Conservation (phyloP, 1,140 invertebrate genomes). For the fruit fly (Drosophila melanogaster) region Release_6_plus_ISO1_MT NC_004354.4:1097001-1097500, state of each 20-base stretch:
- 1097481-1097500: slow-evolving; percentile 79
- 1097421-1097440: slow-evolving; percentile 32
- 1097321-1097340: too few species aligned
- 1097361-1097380: background rate
- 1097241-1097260: too few species aligned
- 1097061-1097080: slow-evolving; percentile 66
- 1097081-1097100: slow-evolving; percentile 60
- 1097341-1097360: too few species aligned
- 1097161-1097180: slow-evolving; percentile 12
- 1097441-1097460: slow-evolving; percentile 47
- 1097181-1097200: background rate
- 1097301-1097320: too few species aligned
- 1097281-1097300: too few species aligned
- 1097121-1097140: slow-evolving; percentile 1
- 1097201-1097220: too few species aligned
- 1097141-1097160: too few species aligned
- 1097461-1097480: slow-evolving; percentile 61
- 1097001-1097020: slow-evolving; percentile 69
- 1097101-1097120: slow-evolving; percentile 32
- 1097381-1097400: slow-evolving; percentile 32
- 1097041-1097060: slow-evolving; percentile 54
- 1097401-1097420: slow-evolving; percentile 46
- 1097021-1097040: slow-evolving; percentile 14
- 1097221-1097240: too few species aligned
- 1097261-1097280: too few species aligned